Evolutionary conservation across 1,140 invertebrate genomes (phyloP), one percentile per base, ranked within the genome.

Genomic region (Leptoteleia sp.): DNA sequence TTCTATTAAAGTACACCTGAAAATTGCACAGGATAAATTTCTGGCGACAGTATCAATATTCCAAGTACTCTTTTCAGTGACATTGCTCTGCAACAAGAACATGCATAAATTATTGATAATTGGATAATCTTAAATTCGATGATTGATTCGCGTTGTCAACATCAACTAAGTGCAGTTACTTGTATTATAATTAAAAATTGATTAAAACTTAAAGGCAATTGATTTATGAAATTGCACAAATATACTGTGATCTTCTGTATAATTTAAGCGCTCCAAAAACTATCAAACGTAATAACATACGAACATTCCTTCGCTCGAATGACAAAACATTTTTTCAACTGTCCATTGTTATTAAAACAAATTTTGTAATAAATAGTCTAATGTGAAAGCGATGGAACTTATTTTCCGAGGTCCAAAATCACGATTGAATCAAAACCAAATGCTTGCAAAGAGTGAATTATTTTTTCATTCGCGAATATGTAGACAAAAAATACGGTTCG

Each of bases 341-440:
- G 61, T 65, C 61, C 61, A 65, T 54, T 52, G 38, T 25, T n/a
- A 65, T 65, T 54, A 8, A 65, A 42, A 12, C 2, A 42, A 19
- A 22, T 55, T 54, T 55, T 68, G 27, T 47, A 55, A 55, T 6
- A 7, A 16, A 22, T 43, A 54, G 47, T 45, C 5, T 11, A 43
- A 59, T 71, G 54, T 71, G 54, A 70, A 70, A 70, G 67, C 45
- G 54, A 59, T 42, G 42, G n/a, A 25, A 54, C 19, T 47, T 55
- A 45, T 48, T 48, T 55, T 50, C 6, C n/a, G 35, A 62, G 3
- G 29, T 12, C 12, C 35, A 27, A 61, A 43, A 8, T 31, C 12
- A 48, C 15, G 17, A 12, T 12, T 40, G 47, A 61, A 61, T 47
- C 55, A 61, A 64, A 47, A 19, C 3, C 1, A 29, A 8, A 29